Base-by-base conservation (phyloP, 2,888 invertebrate genomes). In the Leptodirus hochenwartii region DNA sequence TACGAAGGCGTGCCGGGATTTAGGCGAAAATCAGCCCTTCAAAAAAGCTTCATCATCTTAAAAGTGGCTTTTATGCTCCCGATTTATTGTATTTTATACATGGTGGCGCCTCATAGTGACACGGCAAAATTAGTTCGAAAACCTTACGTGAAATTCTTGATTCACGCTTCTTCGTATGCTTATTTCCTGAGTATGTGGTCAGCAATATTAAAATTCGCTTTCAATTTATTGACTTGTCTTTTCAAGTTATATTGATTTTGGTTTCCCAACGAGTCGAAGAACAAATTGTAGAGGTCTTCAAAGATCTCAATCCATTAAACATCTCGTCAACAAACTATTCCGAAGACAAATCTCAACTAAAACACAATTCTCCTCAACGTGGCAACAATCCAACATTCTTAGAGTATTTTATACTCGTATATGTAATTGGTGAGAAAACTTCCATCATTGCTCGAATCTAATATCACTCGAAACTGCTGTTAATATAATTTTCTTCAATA, bases 71-170 rank as follows among this genome's bases (percentile, higher is more conserved):
- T 84, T 2, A 57, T 87, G 15, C 93, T 90, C 52, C 93, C 95
- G 0, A 58, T 87, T 39, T 82, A 91, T 53, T 87, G 88, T 43
- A 50, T 72, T 2, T 54, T 84, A 25, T 93, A 93, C 50, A 77
- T 88, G 65, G 46, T 87, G 8, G 74, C 79, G 0, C 93, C 93
- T 0, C 75, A 77, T 46, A 80, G 82, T 27, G 59, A 62, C 4
- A 69, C 72, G 5, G 90, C 88, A 0, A 72, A 69, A 42, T 64
- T 91, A 15, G 77, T 91, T 71, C 67, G 85, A 40, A 85, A 87
- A 51, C 93, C 95, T 0, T 93, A 93, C 51, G 87, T 95, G 77
- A 93, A 93, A 58, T 95, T 95, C 53, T 69, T 95, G 46, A 79
- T 87, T 30, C 91, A 93, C 48, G 88, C 88, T 5, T 79, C 90